phyloP scores from a whole-genome alignment of 1,140 invertebrate species.

The Proctacanthus coquilletti region DNA sequence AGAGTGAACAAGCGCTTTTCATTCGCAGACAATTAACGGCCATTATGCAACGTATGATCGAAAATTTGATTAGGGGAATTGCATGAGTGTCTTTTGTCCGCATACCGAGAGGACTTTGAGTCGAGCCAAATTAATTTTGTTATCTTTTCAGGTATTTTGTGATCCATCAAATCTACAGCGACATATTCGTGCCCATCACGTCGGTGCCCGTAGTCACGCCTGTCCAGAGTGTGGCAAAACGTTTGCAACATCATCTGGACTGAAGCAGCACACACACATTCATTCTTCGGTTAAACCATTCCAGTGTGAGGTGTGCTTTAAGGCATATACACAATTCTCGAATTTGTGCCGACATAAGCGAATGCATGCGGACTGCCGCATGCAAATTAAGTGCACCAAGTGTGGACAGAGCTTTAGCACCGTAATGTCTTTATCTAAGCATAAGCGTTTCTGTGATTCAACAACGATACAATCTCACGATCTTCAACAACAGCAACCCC shows the following conservation, averaged over 20 bases:
- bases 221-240: constrained; percentile 97
- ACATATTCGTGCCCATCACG: constrained; percentile 87
- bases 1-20: too few species aligned
- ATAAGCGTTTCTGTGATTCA: constrained; percentile 71
- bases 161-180: constrained; percentile 92
- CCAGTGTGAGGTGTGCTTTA: constrained; percentile 81
- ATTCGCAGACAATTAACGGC: too few species aligned
- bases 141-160: constrained; percentile 74
- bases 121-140: too few species aligned
- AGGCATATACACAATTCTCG: constrained; percentile 98
- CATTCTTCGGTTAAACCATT: constrained; percentile 98
- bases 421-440: constrained; percentile 65
- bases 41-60: too few species aligned
- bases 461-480: constrained; percentile 24
- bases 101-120: too few species aligned
- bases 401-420: constrained; percentile 85
- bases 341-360: constrained; percentile 98
- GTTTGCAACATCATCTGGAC: constrained; percentile 89
- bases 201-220: constrained; percentile 83
- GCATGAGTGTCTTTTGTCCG: too few species aligned
- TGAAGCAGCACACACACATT: constrained; percentile 99
- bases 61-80: too few species aligned
- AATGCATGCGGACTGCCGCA: constrained; percentile 87
- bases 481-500: constrained; percentile 9
- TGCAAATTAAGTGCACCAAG: constrained; percentile 80